Evolutionary conservation across 1,140 invertebrate genomes (phyloP), one percentile per base, ranked within the genome.

Genomic region (Melitaea cinxia): DNA sequence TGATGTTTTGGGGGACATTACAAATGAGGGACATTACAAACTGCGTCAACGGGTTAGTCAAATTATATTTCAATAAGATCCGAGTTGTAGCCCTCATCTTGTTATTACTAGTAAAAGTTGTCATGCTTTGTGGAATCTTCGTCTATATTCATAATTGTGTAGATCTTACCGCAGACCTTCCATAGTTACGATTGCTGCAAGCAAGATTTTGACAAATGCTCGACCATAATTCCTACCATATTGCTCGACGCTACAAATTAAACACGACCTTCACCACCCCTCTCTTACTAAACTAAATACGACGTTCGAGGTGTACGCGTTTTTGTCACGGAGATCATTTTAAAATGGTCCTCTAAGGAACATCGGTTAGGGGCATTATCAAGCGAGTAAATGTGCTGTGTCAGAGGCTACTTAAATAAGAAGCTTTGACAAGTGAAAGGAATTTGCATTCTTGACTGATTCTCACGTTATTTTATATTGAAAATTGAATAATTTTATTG

Each of bases 401-500:
- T 82, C 79, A 78, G 79, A 57, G 73, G 74, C 72, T 82, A 78
- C 76, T 75, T 78, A 73, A 78, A 72, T 73, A 58, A 66, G 68
- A 79, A 71, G 79, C 70, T 79, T 70, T 75, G 64, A 76, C 72
- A 79, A 79, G 69, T 77, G 68, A 75, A 77, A 65, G 72, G 65
- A 60, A 75, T 78, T 78, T 78, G 70, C 74, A 81, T 81, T 39
- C 37, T 42, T 42, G 37, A 42, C 37, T 42, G 37, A 14, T 17
- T 42, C n/a, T 17, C 15, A 42, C 7, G 37, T 42, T 42, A 42
- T 42, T 15, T 15, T 42, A 42, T 17, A 42, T 17, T 17, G 5
- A 17, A 42, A 42, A 6, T 14, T 1, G 6, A n/a, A n/a, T n/a
- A n/a, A n/a, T n/a, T 15, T 42, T 15, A 1, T 7, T 17, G 37